Base-by-base conservation (phyloP, 2,113 vertebrate species). In the Erythrolamprus reginae region DNA sequence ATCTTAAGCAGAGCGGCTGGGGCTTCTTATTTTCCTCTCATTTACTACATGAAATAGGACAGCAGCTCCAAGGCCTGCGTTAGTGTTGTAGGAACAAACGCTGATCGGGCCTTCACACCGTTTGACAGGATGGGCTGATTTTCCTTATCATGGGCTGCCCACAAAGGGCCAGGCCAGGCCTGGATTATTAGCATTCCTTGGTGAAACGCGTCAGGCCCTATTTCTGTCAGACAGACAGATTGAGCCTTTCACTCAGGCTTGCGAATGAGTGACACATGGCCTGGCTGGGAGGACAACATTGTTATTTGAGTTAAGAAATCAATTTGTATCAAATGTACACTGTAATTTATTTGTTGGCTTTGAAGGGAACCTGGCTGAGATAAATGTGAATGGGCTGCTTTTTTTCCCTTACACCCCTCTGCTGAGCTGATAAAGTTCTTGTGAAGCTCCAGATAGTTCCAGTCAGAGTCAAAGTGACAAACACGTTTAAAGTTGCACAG, bases 341-440 rank as follows among this genome's bases (percentile, higher is more conserved):
- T 99, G 99, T 99, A 99, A 99, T 99, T 99, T 99, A 99, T 99
- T 99, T 99, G 99, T 99, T 99, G 99, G 98, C 98, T 99, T 99
- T 99, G 99, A 99, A 99, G 98, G 98, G 98, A 99, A 98, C 98
- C 98, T 98, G 98, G 98, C 98, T 97, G 98, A 99, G 98, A 99
- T 99, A 99, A 99, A 99, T 98, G 98, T 98, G 97, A 98, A 97
- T 97, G 96, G 98, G 98, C 98, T 97, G 97, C 97, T 97, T 97
- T 96, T 96, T 94, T 56, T 56, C 93, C 94, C 95, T 94, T 94
- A 96, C 93, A 93, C 94, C 96, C 94, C 95, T 96, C 93, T 95
- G 95, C 97, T 95, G 96, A 96, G 98, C 98, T 97, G 99, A 99
- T 99, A 99, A 99, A 99, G 98, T 99, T 98, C 98, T 98, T 98